Evolutionary conservation across 2,113 vertebrate genomes (phyloP).

Genomic region (Muntiacus reevesi): DNA sequence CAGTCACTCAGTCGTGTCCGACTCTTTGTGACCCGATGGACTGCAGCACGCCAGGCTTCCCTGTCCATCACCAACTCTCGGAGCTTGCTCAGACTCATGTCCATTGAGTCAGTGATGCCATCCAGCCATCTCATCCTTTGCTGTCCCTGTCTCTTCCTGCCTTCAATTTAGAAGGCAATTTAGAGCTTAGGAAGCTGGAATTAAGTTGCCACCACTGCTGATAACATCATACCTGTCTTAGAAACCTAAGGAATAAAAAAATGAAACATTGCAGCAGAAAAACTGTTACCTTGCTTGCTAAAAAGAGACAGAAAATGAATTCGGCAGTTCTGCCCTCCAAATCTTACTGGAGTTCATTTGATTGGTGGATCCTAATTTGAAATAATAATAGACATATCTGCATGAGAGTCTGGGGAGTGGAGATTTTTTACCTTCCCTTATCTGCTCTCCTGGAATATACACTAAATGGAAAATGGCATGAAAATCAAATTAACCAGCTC

Average conservation of each 20-base stretch:
- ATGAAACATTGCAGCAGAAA: not conserved
- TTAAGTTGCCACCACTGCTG: not conserved
- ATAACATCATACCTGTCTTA: not conserved
- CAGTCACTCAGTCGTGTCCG: not conserved
- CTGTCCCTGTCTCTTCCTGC: not conserved
- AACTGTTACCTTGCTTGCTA: not conserved
- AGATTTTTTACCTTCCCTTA: not conserved
- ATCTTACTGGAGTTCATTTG: not conserved
- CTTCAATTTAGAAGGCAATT: not conserved
- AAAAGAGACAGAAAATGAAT: not conserved
- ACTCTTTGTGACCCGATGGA: not conserved
- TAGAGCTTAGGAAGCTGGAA: not conserved
- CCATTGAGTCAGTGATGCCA: not conserved
- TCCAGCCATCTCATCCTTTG: not conserved
- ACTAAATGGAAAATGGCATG: not conserved
- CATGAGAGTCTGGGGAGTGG: not conserved
- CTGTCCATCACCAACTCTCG: not conserved
- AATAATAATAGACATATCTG: not conserved
- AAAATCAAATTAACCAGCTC: not conserved
- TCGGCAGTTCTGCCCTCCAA: not conserved
- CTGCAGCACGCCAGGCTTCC: not conserved
- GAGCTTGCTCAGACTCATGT: not conserved
- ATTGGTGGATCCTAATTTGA: not conserved
- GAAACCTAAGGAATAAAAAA: not conserved
- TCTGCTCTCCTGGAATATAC: not conserved